phyloP scores from a whole-genome alignment of 2,113 vertebrate species.

The Verasper variegatus region DNA sequence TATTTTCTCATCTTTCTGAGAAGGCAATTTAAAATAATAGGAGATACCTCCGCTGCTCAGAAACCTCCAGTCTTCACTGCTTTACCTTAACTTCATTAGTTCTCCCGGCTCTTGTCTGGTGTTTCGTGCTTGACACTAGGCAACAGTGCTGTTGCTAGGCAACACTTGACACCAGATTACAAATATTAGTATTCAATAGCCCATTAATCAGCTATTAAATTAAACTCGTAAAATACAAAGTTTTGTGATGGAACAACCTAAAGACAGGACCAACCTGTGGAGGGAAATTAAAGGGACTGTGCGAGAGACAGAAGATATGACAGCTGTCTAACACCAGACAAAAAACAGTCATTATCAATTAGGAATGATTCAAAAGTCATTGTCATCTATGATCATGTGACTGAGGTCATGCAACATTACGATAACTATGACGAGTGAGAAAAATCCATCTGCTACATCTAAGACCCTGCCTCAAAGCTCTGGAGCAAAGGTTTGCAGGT shows the following conservation, averaged over 20 bases:
- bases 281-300: not conserved
- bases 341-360: not conserved
- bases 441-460: no score
- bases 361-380: not conserved
- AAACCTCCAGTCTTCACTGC: not conserved
- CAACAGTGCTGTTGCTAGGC: constrained; percentile 12
- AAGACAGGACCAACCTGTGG: not conserved
- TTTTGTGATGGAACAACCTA: not conserved
- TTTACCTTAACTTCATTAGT: constrained; percentile 1
- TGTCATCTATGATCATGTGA: not conserved
- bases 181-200: constrained; percentile 11
- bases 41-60: not conserved
- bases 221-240: constrained; percentile 8
- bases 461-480: no score
- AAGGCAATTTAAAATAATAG: constrained; percentile 38
- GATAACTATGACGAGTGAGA: no score
- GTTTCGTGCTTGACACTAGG: not conserved
- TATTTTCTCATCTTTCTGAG: constrained; percentile 11
- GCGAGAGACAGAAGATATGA: not conserved
- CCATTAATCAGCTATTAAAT: not conserved
- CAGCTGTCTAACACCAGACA: no score
- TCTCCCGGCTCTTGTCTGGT: not conserved
- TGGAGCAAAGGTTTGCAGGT: no score
- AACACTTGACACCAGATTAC: constrained; percentile 27
- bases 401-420: no score